Evolutionary conservation across 2,888 invertebrate species (phyloP), one percentile per base, ranked within the genome.

Genomic region (Campopleginae sp.): DNA sequence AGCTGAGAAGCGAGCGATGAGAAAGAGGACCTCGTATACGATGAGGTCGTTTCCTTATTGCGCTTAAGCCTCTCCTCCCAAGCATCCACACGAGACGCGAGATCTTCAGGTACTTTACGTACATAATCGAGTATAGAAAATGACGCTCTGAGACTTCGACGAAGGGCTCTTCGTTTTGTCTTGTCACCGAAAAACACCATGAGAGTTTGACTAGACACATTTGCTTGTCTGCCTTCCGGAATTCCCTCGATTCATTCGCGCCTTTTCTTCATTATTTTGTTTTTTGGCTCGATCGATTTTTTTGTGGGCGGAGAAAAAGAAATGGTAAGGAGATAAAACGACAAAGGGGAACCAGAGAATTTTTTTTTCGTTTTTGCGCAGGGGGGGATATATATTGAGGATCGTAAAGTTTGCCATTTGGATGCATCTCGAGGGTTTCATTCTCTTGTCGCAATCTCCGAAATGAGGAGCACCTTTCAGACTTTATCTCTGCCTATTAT

Each of bases 401-500:
- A 91, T 91, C 91, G 90, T 91, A 91, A 91, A 90, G 88, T 91
- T 85, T 88, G 88, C 27, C 74, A 44, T 72, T 27, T 12, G 61
- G 1, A 63, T 19, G 19, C 46, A 48, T 51, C 46, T 63, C 75
- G n/a, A 63, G 46, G 31, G 63, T 70, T 38, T 42, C n/a, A 42
- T 58, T 65, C 79, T 63, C 68, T 38, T 33, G 58, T 71, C 46
- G 80, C 87, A 90, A 87, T 87, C 90, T 90, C 89, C 89, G 88
- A 88, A 91, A 89, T 89, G 90, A 90, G 89, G 86, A 88, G 86
- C 63, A 31, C 31, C 33, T 38, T 86, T 78, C 89, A 77, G 82
- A 70, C 88, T 90, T 90, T 91, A 90, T 91, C 91, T 90, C 87
- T 86, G 88, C 88, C 90, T 90, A 89, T 90, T 90, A 91, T 91